A percentile compares a stretch with the other conserved stretches of the same genome.
Evolutionary conservation across 2,888 invertebrate species (phyloP).

Genomic region (Conchocele bisecta): DNA sequence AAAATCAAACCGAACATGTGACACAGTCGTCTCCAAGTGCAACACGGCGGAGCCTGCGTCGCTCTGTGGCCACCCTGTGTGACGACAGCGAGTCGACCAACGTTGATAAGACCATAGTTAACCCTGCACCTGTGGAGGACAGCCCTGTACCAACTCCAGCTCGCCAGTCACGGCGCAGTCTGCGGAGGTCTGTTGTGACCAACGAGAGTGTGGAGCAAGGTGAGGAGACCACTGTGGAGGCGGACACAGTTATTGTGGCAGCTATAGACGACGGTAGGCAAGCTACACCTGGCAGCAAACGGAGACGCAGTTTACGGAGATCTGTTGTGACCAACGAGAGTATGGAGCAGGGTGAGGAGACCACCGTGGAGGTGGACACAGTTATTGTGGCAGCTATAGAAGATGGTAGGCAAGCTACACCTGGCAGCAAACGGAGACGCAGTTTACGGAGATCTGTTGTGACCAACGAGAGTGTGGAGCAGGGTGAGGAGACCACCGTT

Average conservation of each 20-base stretch:
- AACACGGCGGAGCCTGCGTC: too few species aligned
- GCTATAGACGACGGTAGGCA: not conserved
- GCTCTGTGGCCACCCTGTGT: too few species aligned
- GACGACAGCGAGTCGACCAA: too few species aligned
- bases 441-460: not conserved
- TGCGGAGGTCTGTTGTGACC: slow-evolving; percentile 2
- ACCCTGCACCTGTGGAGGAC: too few species aligned
- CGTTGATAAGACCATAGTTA: too few species aligned
- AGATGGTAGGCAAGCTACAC: not conserved
- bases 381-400: not conserved
- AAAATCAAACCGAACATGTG: too few species aligned
- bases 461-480: not conserved
- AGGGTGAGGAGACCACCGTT: not conserved
- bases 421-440: not conserved
- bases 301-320: not conserved
- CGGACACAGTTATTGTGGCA: not conserved
- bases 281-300: not conserved
- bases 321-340: not conserved
- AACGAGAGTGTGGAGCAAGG: not conserved
- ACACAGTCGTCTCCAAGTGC: too few species aligned
- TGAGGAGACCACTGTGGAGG: not conserved
- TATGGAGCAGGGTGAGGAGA: not conserved
- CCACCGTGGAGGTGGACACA: not conserved
- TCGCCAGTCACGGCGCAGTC: slow-evolving; percentile 8
- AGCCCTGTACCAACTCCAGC: slow-evolving; percentile 23